Percentiles rank a stretch among this genome's conserved stretches.
Evolutionary conservation across 2,113 vertebrate genomes (phyloP).

Genomic region (Chaetorhynchus papuensis): DNA sequence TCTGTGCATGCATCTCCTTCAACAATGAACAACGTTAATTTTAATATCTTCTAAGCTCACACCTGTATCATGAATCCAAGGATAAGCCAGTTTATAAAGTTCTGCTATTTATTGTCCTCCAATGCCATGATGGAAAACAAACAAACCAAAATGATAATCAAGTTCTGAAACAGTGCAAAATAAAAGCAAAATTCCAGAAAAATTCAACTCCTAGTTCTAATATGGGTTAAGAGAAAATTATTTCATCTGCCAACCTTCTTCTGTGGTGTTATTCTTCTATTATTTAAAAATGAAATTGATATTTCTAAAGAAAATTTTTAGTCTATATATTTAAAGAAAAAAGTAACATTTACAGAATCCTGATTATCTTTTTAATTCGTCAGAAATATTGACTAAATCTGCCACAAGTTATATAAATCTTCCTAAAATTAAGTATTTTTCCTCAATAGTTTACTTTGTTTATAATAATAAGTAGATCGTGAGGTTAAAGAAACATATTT

Average conservation of each 20-base stretch:
- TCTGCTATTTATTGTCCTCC: neutral
- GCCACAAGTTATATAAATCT: neutral
- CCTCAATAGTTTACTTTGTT: neutral
- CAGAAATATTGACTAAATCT: neutral
- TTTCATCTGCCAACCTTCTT: neutral
- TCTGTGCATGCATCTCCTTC: neutral
- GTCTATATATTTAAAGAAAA: neutral
- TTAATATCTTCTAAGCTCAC: neutral
- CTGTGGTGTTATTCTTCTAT: neutral
- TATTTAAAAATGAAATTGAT: neutral
- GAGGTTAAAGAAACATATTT: neutral
- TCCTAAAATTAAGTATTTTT: neutral
- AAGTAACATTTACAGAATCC: neutral
- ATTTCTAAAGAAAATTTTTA: neutral
- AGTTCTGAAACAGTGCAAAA: neutral
- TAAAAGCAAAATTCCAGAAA: neutral
- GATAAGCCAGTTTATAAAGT: neutral
- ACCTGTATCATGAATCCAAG: fast-evolving
- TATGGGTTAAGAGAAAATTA: neutral
- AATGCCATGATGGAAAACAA: neutral
- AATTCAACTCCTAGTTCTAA: neutral
- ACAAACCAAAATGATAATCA: neutral
- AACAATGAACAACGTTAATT: neutral
- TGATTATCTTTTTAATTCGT: neutral
- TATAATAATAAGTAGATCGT: neutral